These are phyloP conservation scores for Mus spicilegus DNA, from an alignment of 2,113 vertebrate species.

Conservation along the genomic window DNA sequence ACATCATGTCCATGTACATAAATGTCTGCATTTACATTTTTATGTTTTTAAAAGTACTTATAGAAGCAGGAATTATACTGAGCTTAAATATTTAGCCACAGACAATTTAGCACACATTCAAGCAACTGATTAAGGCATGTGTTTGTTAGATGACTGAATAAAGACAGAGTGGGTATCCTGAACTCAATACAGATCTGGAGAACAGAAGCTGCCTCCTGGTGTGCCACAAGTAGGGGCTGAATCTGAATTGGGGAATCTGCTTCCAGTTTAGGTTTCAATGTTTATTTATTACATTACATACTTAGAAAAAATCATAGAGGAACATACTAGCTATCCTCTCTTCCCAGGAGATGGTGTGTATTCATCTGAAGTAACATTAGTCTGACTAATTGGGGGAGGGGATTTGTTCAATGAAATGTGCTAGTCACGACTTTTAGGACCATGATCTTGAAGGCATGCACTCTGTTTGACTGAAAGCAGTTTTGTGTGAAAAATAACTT, in stretches of 20 bases:
- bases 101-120: not conserved
- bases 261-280: not conserved
- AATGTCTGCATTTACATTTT: not conserved
- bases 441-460: not conserved
- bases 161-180: not conserved
- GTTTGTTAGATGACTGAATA: not conserved
- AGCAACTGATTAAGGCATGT: not conserved
- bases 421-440: not conserved
- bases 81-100: not conserved
- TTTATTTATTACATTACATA: not conserved
- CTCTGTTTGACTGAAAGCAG: not conserved
- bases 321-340: not conserved
- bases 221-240: not conserved
- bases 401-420: not conserved
- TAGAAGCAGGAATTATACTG: not conserved
- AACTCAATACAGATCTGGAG: not conserved
- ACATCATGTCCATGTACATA: not conserved
- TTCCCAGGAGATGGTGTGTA: not conserved
- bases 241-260: not conserved
- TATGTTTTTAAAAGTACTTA: not conserved
- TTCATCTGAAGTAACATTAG: conserved; percentile 6
- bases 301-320: not conserved
- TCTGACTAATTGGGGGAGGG: not conserved
- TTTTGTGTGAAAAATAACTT: conserved; percentile 46
- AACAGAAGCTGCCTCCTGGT: not conserved